Evolutionary conservation across 2,888 invertebrate genomes (phyloP).

Genomic region (Chalcosyrphus nemorum): DNA sequence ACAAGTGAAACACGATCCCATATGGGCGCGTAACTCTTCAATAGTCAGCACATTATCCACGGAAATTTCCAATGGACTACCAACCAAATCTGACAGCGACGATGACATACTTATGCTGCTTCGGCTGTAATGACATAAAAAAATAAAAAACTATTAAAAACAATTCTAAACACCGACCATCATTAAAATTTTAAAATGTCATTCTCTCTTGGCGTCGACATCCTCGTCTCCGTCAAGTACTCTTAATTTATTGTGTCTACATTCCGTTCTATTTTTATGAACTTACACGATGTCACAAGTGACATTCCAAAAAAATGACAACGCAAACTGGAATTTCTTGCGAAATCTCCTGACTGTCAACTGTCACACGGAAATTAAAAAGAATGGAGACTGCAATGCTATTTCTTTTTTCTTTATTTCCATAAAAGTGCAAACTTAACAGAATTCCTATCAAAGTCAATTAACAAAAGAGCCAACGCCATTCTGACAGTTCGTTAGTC

Average conservation of each 20-base stretch:
- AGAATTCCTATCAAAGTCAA: conserved; percentile 39
- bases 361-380: conserved; percentile 33
- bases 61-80: conserved; percentile 80
- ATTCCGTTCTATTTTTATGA: conserved; percentile 37
- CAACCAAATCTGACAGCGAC: conserved; percentile 81
- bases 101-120: conserved; percentile 81
- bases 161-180: conserved; percentile 4
- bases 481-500: conserved; percentile 49
- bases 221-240: conserved; percentile 5
- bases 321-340: conserved; percentile 35
- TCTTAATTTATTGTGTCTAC: conserved; percentile 25
- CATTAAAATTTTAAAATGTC: conserved; percentile 34
- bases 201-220: conserved; percentile 19
- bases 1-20: conserved; percentile 90
- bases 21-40: conserved; percentile 87
- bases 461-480: conserved; percentile 29
- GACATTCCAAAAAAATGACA: conserved; percentile 32
- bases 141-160: conserved; percentile 3
- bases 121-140: conserved; percentile 77
- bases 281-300: neutral
- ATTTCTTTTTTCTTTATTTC: neutral
- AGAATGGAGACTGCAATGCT: neutral
- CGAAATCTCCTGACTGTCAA: conserved; percentile 32
- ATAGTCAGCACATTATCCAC: conserved; percentile 85
- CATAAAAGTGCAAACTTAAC: neutral